A percentile compares a stretch with the other conserved stretches of the same genome.
phyloP scores from a whole-genome alignment of 2,888 invertebrate species.

The Phlogophora meticulosa region DNA sequence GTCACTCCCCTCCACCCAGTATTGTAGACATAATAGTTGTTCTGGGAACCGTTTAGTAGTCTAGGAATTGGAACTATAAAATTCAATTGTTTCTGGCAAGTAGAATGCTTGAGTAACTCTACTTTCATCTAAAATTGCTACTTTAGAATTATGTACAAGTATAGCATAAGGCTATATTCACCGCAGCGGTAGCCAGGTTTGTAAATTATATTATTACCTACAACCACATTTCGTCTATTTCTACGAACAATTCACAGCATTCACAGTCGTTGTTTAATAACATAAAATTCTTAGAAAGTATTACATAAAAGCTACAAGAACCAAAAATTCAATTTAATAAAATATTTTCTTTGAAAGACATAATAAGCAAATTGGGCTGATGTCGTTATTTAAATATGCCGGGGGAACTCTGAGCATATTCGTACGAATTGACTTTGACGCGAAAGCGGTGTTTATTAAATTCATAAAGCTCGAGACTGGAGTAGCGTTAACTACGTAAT shows the following conservation, averaged over 20 bases:
- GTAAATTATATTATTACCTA: neutral
- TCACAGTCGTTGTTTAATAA: constrained; percentile 19
- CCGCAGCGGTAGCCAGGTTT: neutral
- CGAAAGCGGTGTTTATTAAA: constrained; percentile 57
- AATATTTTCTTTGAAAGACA: constrained; percentile 19
- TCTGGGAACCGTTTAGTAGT: neutral
- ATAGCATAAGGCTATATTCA: neutral
- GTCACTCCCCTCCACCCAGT: too few relatives aligned
- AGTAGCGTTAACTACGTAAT: constrained; percentile 51
- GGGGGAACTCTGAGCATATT: constrained; percentile 23
- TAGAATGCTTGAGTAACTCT: neutral
- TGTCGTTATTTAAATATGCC: constrained; percentile 40
- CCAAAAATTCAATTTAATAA: constrained; percentile 11
- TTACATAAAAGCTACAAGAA: neutral
- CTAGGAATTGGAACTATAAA: constrained; percentile 17
- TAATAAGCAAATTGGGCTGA: constrained; percentile 35
- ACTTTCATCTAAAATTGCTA: constrained; percentile 7
- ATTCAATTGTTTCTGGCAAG: constrained; percentile 23
- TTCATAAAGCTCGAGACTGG: constrained; percentile 47
- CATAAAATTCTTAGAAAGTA: constrained; percentile 1
- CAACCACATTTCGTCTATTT: neutral
- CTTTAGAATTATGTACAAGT: constrained; percentile 1
- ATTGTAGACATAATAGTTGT: constrained; percentile 1
- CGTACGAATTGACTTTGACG: constrained; percentile 49
- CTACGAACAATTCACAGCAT: constrained; percentile 3